Conservation (phyloP, 2,797 vertebrate species). For the Macrochelys suwanniensis region DNA sequence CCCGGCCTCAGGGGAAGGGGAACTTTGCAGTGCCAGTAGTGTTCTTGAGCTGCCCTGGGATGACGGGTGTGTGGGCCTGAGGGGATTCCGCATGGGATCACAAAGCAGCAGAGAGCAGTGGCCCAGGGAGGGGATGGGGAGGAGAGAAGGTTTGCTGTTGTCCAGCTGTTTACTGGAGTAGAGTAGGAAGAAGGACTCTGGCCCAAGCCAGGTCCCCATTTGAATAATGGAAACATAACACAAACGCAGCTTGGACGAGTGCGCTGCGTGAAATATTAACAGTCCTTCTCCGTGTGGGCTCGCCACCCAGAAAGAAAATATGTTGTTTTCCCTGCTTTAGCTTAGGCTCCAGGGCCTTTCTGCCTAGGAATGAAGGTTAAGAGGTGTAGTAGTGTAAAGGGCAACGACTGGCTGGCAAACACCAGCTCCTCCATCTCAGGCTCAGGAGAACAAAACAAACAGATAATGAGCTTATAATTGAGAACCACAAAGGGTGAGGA, state of each 20-base stretch:
- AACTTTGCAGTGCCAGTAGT: background rate
- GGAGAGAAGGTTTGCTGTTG: background rate
- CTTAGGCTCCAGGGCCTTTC: background rate
- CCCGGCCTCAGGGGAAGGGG: background rate
- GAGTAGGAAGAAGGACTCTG: background rate
- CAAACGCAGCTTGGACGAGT: background rate
- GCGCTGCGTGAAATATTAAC: constrained; percentile 13
- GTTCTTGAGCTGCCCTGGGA: background rate
- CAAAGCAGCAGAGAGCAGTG: background rate
- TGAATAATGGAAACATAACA: background rate
- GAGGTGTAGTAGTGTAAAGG: background rate
- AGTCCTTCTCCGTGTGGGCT: background rate
- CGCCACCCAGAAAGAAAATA: background rate
- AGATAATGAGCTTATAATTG: background rate
- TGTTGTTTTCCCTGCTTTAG: background rate
- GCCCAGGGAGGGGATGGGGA: background rate
- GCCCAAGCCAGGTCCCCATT: background rate
- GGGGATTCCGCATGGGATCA: background rate
- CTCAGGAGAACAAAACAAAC: background rate
- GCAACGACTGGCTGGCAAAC: background rate
- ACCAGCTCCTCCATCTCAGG: background rate
- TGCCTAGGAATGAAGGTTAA: background rate
- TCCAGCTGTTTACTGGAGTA: background rate
- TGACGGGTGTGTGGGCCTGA: no score
- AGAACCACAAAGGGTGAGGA: background rate